Conservation (phyloP, 2,113 vertebrate genomes). For the Uria aalge region DNA sequence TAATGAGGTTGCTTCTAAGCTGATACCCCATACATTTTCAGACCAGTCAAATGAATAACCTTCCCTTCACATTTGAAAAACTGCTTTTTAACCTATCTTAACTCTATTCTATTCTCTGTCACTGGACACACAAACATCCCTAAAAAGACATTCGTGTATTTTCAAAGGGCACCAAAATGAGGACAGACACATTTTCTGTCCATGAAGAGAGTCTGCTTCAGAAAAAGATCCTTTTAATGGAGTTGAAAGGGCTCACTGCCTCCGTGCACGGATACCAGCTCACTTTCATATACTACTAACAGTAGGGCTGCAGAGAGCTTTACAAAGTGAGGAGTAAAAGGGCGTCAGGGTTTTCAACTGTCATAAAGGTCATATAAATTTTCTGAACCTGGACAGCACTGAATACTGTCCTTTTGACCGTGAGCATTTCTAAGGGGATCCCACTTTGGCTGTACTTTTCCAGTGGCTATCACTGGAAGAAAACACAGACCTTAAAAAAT, state of each 20-base stretch:
- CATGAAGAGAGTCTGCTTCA: not conserved
- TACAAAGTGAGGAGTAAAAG: not conserved
- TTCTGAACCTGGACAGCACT: not conserved
- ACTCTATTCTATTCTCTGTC: not conserved
- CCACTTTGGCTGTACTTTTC: not conserved
- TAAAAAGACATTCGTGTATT: not conserved
- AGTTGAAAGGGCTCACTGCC: not conserved
- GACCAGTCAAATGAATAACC: not conserved
- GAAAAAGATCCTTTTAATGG: not conserved
- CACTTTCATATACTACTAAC: accelerated
- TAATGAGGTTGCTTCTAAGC: conserved; percentile 1
- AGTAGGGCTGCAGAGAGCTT: not conserved
- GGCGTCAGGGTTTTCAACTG: not conserved
- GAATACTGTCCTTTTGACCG: not conserved
- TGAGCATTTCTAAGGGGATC: not conserved
- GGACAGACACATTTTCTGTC: not conserved
- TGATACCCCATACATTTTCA: not conserved
- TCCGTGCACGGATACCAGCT: not conserved
- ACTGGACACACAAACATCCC: not conserved
- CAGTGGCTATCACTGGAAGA: not conserved
- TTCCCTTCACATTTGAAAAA: not conserved
- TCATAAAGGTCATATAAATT: not conserved
- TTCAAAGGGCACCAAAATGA: not conserved
- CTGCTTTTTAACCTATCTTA: not conserved
- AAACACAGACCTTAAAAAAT: not conserved